Evolutionary conservation across 2,113 vertebrate species (phyloP).

Genomic region (Solea senegalensis): DNA sequence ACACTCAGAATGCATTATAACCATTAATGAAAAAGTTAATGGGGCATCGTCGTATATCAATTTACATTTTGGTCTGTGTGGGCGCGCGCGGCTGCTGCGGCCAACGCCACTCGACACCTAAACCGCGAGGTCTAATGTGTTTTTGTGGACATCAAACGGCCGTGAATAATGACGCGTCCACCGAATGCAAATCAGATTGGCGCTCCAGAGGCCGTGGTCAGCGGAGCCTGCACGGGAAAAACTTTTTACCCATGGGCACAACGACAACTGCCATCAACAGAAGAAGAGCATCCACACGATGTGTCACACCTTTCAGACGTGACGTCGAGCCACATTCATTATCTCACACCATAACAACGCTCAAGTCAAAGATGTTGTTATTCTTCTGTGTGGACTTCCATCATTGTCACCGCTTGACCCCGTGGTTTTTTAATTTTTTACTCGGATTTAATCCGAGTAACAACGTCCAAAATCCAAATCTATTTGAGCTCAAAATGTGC

Average conservation of each 20-base stretch:
- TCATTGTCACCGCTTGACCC: no score
- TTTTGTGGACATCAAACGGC: slow-evolving; percentile 95
- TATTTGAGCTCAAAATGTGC: no score
- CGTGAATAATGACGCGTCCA: slow-evolving; percentile 98
- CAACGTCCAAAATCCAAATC: no score
- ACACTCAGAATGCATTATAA: slow-evolving; percentile 95
- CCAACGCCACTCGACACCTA: slow-evolving; percentile 92
- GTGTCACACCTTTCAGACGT: slow-evolving; percentile 34
- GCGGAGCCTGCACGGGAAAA: slow-evolving; percentile 87
- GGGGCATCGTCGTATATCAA: slow-evolving; percentile 99
- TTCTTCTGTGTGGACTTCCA: no score
- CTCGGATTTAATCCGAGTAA: no score
- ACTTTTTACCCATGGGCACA: slow-evolving; percentile 78
- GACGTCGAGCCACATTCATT: slow-evolving; percentile 38
- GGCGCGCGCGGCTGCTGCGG: slow-evolving; percentile 93
- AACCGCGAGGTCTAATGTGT: slow-evolving; percentile 97
- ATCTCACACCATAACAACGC: slow-evolving; percentile 11
- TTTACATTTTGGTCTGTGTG: slow-evolving; percentile 98
- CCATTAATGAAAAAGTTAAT: slow-evolving; percentile 99
- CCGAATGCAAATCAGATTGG: slow-evolving; percentile 93
- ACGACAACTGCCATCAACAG: slow-evolving; percentile 23
- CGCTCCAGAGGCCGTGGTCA: slow-evolving; percentile 91
- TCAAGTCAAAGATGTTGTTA: slow-evolving; percentile 20
- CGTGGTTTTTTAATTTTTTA: no score
- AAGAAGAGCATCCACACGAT: slow-evolving; percentile 27